A percentile compares a stretch with the other conserved stretches of the same genome.
phyloP scores from a whole-genome alignment of 2,113 vertebrate species.

The Centropus unirufus region DNA sequence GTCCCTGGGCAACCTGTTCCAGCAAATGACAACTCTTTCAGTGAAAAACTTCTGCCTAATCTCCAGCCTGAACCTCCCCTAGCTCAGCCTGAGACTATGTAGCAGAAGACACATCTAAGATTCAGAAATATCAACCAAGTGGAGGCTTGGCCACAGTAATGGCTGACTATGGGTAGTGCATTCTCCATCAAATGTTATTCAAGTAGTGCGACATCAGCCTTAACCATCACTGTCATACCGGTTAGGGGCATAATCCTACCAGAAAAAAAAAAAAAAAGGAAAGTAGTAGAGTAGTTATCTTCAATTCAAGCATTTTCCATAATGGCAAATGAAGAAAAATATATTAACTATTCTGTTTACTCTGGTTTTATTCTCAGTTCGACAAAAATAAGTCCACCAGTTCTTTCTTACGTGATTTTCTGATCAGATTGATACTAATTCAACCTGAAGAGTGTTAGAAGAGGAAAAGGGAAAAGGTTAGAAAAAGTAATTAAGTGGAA shows the following conservation, averaged over 20 bases:
- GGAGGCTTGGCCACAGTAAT: not conserved
- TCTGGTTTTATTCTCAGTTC: not conserved
- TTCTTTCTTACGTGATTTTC: not conserved
- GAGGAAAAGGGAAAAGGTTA: not conserved
- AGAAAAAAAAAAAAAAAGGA: no score
- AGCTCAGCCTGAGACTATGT: not conserved
- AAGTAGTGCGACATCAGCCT: not conserved
- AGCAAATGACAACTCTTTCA: no score
- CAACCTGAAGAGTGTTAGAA: not conserved
- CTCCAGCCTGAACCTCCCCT: no score
- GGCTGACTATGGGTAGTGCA: not conserved
- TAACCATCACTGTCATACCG: not conserved
- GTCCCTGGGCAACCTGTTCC: no score
- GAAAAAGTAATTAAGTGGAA: not conserved
- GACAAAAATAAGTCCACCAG: not conserved
- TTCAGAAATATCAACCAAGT: not conserved
- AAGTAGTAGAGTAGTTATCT: not conserved
- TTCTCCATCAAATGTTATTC: not conserved
- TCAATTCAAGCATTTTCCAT: not conserved
- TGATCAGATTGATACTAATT: not conserved
- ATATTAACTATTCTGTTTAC: not conserved
- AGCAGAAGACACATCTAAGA: slow-evolving; percentile 21
- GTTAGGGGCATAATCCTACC: not conserved
- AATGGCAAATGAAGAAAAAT: not conserved
- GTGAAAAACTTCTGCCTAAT: no score